Evolutionary conservation across 2,113 vertebrate species (phyloP), one percentile per base, ranked within the genome.

Genomic region (Cyphomyrus plagiostoma): DNA sequence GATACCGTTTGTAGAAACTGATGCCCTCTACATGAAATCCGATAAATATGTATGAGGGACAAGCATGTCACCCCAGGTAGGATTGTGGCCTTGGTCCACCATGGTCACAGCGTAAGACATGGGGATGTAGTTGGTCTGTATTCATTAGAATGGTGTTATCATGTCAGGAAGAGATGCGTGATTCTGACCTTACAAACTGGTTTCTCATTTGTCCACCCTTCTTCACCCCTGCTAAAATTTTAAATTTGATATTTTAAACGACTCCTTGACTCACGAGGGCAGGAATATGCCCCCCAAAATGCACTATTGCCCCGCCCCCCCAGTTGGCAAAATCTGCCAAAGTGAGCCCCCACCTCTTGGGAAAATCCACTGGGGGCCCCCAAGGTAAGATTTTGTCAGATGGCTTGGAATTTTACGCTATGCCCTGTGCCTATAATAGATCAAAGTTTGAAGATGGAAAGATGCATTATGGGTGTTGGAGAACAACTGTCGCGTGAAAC

Each of bases 31-130:
- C 84, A 87, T 77, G 84, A 87, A 87, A 90, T 86, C 56, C 85
- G 39, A 89, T 90, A 50, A 86, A 90, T 90, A 90, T 90, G 83
- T 48, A 87, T 87, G 89, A 90, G 84, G 19, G 48, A 52, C 83
- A 77, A 70, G 62, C 84, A 19, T 50, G 58, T 74, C 89, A 52
- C 62, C 62, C 30, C 84, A 87, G 89, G 84, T 90, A 70, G n/a
- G 58, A 90, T 30, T 46, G 84, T 35, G 62, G 84, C 89, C 56
- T 74, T 21, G 39, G 58, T 90, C 62, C 66, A 84, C 77, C 13
- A 5, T 23, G 89, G 42, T 21, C 46, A 30, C 30, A 53, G 89
- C 8, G 8, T 39, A 35, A 50, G 50, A 26, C 3, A 11, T 9
- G 10, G 58, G 42, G 56, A 35, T 82, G n/a, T 15, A 85, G 26